phyloP scores from a whole-genome alignment of 2,797 vertebrate genomes.

The Chaenodraco wilsoni region DNA sequence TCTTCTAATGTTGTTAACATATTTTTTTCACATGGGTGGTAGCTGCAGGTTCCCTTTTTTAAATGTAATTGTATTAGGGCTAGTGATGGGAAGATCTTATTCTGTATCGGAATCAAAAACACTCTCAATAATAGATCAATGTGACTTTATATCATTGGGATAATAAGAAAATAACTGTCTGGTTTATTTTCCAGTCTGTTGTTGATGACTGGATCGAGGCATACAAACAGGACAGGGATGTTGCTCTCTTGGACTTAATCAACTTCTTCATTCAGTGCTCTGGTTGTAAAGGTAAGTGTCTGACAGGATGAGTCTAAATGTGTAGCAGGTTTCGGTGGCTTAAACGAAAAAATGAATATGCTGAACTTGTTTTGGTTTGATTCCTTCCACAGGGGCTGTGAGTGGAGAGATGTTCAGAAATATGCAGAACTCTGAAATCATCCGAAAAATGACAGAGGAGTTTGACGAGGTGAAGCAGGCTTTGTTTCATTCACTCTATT shows the following conservation, averaged over 20 bases:
- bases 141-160: too few species aligned
- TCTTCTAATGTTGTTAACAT: not conserved
- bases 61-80: not conserved
- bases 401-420: conserved; percentile 96
- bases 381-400: conserved; percentile 88
- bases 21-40: not conserved
- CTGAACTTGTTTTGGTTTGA: not conserved
- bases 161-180: not conserved
- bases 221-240: conserved; percentile 94
- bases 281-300: conserved; percentile 93
- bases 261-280: conserved; percentile 99
- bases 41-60: not conserved
- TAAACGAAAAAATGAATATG: not conserved
- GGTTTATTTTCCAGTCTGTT: conserved; percentile 82
- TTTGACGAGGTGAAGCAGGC: conserved; percentile 92
- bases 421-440: conserved; percentile 99
- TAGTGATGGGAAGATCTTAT: too few species aligned
- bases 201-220: conserved; percentile 98
- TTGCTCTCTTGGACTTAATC: conserved; percentile 95
- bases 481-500: not conserved
- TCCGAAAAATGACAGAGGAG: conserved; percentile 98
- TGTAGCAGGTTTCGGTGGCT: not conserved
- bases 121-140: too few species aligned
- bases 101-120: too few species aligned
- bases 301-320: not conserved